A percentile compares a stretch with the other conserved stretches of the same genome.
These are phyloP conservation scores for Harpagifer antarcticus DNA, from an alignment of 2,797 vertebrate species.

Conservation along the genomic window DNA sequence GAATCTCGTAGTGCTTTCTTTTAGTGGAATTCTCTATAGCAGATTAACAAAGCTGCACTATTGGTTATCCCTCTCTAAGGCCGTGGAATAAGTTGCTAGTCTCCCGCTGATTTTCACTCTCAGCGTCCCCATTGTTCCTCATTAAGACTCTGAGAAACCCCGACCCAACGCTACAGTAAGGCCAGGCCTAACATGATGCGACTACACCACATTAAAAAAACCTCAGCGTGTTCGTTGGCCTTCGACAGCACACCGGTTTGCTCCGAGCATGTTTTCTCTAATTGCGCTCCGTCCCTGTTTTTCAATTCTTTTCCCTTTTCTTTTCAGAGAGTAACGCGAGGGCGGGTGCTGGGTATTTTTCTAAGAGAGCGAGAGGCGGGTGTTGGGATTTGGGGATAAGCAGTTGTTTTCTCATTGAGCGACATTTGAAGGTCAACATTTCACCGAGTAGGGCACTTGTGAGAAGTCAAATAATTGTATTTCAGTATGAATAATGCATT, in stretches of 20 bases:
- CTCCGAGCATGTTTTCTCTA: conserved; percentile 50
- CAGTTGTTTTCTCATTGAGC: conserved; percentile 57
- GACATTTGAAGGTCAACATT: conserved; percentile 70
- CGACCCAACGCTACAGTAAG: conserved; percentile 57
- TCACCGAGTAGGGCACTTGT: conserved; percentile 38
- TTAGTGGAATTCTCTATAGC: conserved; percentile 49
- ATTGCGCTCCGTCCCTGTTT: conserved; percentile 32
- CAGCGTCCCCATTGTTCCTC: conserved; percentile 78
- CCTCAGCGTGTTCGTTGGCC: conserved; percentile 48
- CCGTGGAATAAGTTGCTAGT: conserved; percentile 58
- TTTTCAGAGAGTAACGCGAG: conserved; percentile 26
- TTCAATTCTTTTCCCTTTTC: neutral
- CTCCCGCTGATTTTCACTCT: conserved; percentile 73
- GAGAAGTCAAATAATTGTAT: conserved; percentile 67
- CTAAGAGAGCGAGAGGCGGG: neutral
- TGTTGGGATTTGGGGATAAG: conserved; percentile 56
- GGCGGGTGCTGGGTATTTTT: neutral
- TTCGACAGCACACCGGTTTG: conserved; percentile 43
- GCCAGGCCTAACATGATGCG: conserved; percentile 43
- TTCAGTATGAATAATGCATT: conserved; percentile 74
- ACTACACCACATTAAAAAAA: conserved; percentile 32
- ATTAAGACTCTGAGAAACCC: conserved; percentile 77
- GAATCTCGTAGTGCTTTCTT: conserved; percentile 32
- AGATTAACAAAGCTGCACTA: conserved; percentile 59
- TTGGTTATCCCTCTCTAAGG: conserved; percentile 54